Percentiles rank a stretch among this genome's conserved stretches.
phyloP scores from a whole-genome alignment of 1,140 invertebrate genomes.

The Aricia agestis region DNA sequence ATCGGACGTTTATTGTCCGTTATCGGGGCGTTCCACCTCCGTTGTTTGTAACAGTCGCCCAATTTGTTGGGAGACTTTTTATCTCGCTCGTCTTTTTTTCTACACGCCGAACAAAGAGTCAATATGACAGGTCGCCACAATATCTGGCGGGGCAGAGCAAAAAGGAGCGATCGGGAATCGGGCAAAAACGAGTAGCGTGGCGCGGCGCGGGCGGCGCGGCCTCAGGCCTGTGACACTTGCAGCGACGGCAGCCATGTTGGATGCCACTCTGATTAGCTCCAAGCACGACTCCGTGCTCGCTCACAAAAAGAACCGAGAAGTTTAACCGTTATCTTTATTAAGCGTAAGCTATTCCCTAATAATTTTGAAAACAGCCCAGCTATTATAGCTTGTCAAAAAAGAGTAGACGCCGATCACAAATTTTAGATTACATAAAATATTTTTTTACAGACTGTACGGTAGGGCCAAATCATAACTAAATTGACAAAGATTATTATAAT shows the following conservation, averaged over 20 bases:
- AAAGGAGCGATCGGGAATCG: slow-evolving; percentile 68
- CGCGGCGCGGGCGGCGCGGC: slow-evolving; percentile 42
- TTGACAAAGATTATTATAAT: too few species aligned
- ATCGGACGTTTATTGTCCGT: slow-evolving; percentile 71
- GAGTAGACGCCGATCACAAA: too few species aligned
- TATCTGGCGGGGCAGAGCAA: slow-evolving; percentile 59
- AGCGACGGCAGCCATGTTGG: slow-evolving; percentile 64
- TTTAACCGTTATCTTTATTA: too few species aligned
- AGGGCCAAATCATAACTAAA: too few species aligned
- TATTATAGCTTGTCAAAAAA: too few species aligned
- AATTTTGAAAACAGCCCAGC: too few species aligned
- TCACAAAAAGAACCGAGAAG: too few species aligned
- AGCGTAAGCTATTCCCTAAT: too few species aligned
- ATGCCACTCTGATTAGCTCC: slow-evolving; percentile 57
- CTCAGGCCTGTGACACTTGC: slow-evolving; percentile 70
- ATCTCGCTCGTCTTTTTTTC: slow-evolving; percentile 63
- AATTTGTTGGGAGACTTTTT: slow-evolving; percentile 73
- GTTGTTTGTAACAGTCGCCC: slow-evolving; percentile 73
- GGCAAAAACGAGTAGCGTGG: slow-evolving; percentile 62
- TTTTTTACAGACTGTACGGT: too few species aligned
- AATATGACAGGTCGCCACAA: slow-evolving; percentile 70
- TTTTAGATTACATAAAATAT: too few species aligned
- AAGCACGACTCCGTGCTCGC: slow-evolving; percentile 22
- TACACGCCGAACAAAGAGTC: slow-evolving; percentile 63
- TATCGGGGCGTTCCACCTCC: slow-evolving; percentile 71